Evolutionary conservation across 2,113 vertebrate species (phyloP).

Genomic region (Lasiurus cinereus): DNA sequence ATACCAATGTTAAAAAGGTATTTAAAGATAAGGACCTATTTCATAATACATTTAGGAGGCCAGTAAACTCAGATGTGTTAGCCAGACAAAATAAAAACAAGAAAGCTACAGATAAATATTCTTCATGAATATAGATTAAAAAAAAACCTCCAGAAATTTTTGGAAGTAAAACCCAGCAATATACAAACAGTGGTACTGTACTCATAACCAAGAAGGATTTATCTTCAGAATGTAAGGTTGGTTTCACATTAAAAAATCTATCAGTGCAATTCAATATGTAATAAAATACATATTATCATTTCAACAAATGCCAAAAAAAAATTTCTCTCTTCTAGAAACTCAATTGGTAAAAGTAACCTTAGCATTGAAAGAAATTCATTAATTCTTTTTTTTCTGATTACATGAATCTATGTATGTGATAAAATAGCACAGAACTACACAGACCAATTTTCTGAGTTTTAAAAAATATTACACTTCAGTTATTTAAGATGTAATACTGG

Average conservation of each 20-base stretch:
- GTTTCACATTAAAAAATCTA: conserved; percentile 23
- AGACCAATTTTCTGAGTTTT: too few species aligned
- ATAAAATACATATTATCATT: not conserved
- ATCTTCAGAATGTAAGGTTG: not conserved
- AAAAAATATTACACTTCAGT: too few species aligned
- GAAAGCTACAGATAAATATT: not conserved
- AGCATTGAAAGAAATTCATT: too few species aligned
- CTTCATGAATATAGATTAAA: not conserved
- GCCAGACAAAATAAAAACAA: not conserved
- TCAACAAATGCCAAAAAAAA: not conserved
- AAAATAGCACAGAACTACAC: too few species aligned
- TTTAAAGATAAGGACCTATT: not conserved
- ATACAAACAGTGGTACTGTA: not conserved
- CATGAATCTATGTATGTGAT: too few species aligned
- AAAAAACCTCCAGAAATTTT: not conserved
- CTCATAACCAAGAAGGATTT: not conserved
- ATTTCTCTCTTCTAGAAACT: not conserved
- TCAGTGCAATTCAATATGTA: not conserved
- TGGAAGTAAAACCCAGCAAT: not conserved
- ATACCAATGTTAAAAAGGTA: not conserved
- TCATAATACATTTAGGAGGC: not conserved
- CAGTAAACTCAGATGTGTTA: not conserved
- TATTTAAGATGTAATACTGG: too few species aligned
- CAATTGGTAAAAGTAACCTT: too few species aligned
- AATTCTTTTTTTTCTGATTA: too few species aligned